These are phyloP conservation scores for Penaeus japonicus DNA, from an alignment of 1,140 invertebrate genomes.

Conservation along the genomic window DNA sequence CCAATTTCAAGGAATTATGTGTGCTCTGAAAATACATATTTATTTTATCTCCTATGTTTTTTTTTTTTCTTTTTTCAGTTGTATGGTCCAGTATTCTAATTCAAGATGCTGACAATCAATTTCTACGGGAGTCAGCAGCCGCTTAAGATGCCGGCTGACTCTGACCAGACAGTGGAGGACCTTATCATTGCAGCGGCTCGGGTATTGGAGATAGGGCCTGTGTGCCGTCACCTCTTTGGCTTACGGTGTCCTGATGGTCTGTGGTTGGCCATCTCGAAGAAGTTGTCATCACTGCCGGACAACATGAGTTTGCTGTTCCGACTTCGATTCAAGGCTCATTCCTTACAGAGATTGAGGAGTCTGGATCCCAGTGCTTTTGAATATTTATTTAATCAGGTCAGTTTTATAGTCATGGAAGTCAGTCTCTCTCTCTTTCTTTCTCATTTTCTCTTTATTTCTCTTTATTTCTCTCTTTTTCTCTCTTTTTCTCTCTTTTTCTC, in stretches of 20 bases:
- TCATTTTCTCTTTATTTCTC: too few species aligned
- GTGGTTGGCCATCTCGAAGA: constrained; percentile 15
- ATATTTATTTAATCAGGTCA: constrained; percentile 42
- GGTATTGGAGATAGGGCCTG: constrained; percentile 14
- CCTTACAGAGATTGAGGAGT: constrained; percentile 17
- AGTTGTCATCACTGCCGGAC: constrained; percentile 2
- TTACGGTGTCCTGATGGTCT: not conserved
- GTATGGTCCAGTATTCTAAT: too few species aligned
- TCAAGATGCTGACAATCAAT: constrained; percentile 28
- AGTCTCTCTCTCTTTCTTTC: too few species aligned
- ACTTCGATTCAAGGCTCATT: constrained; percentile 17
- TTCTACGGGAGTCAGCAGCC: not conserved
- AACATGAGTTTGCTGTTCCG: constrained; percentile 16
- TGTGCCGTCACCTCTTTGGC: constrained; percentile 39
- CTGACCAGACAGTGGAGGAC: constrained; percentile 21
- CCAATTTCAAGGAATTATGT: too few species aligned
- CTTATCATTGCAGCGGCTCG: constrained; percentile 11
- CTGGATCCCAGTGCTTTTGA: constrained; percentile 37
- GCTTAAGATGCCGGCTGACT: constrained; percentile 10
- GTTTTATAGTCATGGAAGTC: not conserved
- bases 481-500: too few species aligned
- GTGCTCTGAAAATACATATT: too few species aligned
- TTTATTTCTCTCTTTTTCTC: too few species aligned
- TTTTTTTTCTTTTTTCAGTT: too few species aligned
- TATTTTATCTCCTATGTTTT: too few species aligned